Percentiles rank a stretch among this genome's conserved stretches.
Evolutionary conservation across 2,888 invertebrate species (phyloP).

Genomic region (Schrankia costaestrigalis): DNA sequence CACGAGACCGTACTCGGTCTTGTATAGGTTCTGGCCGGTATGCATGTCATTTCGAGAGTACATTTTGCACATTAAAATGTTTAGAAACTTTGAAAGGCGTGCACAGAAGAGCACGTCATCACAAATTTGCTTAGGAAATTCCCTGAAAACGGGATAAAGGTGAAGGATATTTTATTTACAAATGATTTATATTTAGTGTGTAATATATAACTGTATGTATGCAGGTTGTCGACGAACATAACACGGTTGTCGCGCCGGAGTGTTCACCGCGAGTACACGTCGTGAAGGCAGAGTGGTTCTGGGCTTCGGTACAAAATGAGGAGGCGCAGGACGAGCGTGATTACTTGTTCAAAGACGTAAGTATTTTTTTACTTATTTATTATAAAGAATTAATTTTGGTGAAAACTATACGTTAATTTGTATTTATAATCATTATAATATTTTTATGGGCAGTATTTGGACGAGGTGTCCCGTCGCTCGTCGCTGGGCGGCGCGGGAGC

Average conservation of each 20-base stretch:
- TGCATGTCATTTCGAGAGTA: slow-evolving; percentile 48
- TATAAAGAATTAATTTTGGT: no score
- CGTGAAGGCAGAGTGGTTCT: slow-evolving; percentile 98
- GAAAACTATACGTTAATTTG: no score
- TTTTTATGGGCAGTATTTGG: slow-evolving; percentile 70
- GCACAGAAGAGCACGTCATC: slow-evolving; percentile 36
- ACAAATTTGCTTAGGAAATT: slow-evolving; percentile 27
- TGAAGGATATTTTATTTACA: slow-evolving; percentile 16
- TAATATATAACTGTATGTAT: slow-evolving; percentile 13
- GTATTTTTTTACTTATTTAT: slow-evolving; percentile 39
- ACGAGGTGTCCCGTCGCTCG: slow-evolving; percentile 73
- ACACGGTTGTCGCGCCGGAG: slow-evolving; percentile 85
- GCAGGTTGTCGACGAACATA: slow-evolving; percentile 92
- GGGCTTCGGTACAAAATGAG: slow-evolving; percentile 98
- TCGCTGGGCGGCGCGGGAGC: slow-evolving; percentile 58
- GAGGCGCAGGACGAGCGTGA: slow-evolving; percentile 95
- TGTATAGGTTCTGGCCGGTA: slow-evolving; percentile 39
- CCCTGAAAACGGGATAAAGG: slow-evolving; percentile 18
- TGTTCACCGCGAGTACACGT: slow-evolving; percentile 86
- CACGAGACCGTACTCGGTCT: slow-evolving; percentile 23
- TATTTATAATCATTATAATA: no score
- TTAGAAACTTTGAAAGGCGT: slow-evolving; percentile 47
- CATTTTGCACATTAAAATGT: slow-evolving; percentile 32
- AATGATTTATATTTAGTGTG: slow-evolving; percentile 11
- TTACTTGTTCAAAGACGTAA: slow-evolving; percentile 92